Evolutionary conservation across 2,797 vertebrate species (phyloP), one percentile per base, ranked within the genome.

Genomic region (Petrocephalus schoutedeni): DNA sequence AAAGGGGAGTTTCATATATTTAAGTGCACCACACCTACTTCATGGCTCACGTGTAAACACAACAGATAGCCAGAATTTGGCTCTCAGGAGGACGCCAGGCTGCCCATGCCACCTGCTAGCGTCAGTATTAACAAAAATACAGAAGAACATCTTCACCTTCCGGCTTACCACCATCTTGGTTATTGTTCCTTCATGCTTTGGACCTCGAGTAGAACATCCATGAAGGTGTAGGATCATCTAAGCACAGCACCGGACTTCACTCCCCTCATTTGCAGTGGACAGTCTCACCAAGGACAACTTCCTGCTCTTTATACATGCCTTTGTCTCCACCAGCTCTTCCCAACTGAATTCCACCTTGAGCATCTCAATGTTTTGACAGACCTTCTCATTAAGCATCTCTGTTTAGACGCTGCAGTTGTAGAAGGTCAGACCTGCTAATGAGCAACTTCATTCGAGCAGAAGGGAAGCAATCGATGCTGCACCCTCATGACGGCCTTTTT

Each of bases 361-460:
- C 41, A 54, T 54, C 49, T 83, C 53, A 32, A 58, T 41, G 84
- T 23, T 19, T 32, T 58, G 84, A 86, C 54, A 58, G 53, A 59
- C 84, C 23, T 36, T 57, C 84, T 86, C 84, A 86, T 86, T 86
- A 86, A 86, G 53, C 28, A 41, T 86, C 84, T 86, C 54, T 86
- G 56, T 57, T 58, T 86, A 54, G 84, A 86, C 23, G 54, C 16
- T 58, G 14, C 23, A 86, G 12, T 36, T 36, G n/a, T 58, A 10
- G 32, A 86, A 54, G 84, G 54, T 86, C 54, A 58, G 84, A 19
- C 14, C 56, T 7, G 54, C 84, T 86, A 86, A 86, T 56, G 53
- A 86, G 84, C 23, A 16, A 10, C 28, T 57, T 57, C 84, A 58
- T 58, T 59, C 7, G 53, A 85, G 21, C 23, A 41, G 84, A 57